Conservation (phyloP, 2,888 invertebrate species). For the Mellilla xanthometata region DNA sequence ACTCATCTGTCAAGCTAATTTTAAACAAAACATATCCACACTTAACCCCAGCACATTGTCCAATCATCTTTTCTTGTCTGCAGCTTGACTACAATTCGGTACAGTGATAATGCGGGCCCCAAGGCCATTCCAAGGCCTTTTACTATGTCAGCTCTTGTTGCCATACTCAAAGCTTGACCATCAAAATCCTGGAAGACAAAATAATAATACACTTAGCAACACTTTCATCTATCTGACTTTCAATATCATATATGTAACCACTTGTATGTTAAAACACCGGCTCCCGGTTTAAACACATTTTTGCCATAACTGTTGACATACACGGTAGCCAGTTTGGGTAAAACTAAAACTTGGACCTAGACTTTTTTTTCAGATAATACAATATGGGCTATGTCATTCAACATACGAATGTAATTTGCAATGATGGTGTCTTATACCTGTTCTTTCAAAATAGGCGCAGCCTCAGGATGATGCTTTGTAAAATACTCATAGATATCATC, state of each 20-base stretch:
- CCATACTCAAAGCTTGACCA: conserved; percentile 92
- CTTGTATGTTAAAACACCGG: no score
- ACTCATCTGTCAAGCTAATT: no score
- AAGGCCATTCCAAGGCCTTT: conserved; percentile 91
- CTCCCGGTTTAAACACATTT: no score
- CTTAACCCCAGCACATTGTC: conserved; percentile 86
- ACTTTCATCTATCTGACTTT: no score
- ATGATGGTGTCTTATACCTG: conserved; percentile 82
- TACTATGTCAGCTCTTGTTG: conserved; percentile 92
- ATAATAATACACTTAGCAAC: no score
- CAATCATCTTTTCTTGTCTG: conserved; percentile 90
- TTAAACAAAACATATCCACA: neutral
- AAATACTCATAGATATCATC: conserved; percentile 93
- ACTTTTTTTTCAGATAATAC: no score
- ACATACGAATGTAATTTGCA: no score
- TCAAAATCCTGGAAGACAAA: conserved; percentile 94
- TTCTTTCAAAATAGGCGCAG: conserved; percentile 90
- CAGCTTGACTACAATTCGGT: conserved; percentile 90
- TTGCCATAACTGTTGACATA: no score
- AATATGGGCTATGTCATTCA: no score
- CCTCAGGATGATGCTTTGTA: conserved; percentile 88
- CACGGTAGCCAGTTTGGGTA: no score
- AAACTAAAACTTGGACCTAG: no score
- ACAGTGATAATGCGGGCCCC: conserved; percentile 94
- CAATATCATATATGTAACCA: no score